Evolutionary conservation across 2,888 invertebrate species (phyloP).

Genomic region (Protophormia terraenovae): DNA sequence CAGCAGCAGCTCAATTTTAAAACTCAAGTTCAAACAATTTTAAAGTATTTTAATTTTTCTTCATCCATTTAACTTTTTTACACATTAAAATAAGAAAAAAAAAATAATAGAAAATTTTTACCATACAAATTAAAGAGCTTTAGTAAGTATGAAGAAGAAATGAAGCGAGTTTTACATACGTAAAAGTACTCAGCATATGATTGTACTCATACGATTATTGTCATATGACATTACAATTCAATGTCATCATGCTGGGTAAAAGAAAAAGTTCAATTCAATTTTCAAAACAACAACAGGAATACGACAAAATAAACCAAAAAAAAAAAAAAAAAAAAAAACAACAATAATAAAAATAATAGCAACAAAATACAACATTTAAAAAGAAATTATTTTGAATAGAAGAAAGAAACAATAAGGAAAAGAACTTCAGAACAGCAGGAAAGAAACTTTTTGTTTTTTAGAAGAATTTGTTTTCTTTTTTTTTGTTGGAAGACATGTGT

Average conservation of each 20-base stretch:
- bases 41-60: not conserved
- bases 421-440: conserved; percentile 14
- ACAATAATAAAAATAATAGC: conserved; percentile 17
- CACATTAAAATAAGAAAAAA: not conserved
- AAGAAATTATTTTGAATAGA: conserved; percentile 50
- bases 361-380: conserved; percentile 53
- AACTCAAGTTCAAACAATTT: conserved; percentile 16
- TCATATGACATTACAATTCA: conserved; percentile 59
- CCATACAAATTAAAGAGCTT: not conserved
- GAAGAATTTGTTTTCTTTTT: not conserved
- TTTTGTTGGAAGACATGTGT: conserved; percentile 51
- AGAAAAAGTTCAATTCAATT: conserved; percentile 53
- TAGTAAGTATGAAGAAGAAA: not conserved
- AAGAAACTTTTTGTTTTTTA: conserved; percentile 27
- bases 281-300: conserved; percentile 22
- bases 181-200: not conserved
- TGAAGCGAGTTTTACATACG: not conserved
- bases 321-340: not conserved
- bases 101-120: not conserved
- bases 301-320: not conserved
- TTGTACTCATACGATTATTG: conserved; percentile 52
- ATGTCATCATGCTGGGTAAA: conserved; percentile 50
- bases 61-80: not conserved
- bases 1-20: too few relatives aligned
- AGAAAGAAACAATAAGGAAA: conserved; percentile 5